Evolutionary conservation across 2,797 vertebrate species (phyloP).

Genomic region (Chrosomus eos): DNA sequence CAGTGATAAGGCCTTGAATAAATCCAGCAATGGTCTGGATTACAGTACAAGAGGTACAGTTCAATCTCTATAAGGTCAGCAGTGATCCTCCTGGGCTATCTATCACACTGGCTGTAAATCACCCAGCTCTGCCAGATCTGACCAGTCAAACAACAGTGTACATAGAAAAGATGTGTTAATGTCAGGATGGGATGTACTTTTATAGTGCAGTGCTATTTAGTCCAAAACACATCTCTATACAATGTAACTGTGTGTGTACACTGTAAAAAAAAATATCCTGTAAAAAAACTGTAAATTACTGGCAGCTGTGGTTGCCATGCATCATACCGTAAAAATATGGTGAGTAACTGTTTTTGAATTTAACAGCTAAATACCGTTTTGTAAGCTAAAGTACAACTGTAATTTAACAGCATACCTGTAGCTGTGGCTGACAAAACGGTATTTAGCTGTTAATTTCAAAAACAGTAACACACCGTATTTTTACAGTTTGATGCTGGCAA

Average conservation of each 20-base stretch:
- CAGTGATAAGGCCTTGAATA: constrained; percentile 40
- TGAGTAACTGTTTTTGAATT: no score
- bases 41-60: constrained; percentile 9
- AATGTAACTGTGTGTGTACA: neutral
- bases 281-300: no score
- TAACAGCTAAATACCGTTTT: no score
- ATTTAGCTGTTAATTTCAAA: no score
- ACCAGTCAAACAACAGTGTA: neutral
- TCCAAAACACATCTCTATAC: neutral
- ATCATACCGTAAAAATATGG: no score
- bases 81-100: constrained; percentile 28
- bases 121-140: constrained; percentile 18
- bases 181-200: constrained; percentile 1
- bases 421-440: no score
- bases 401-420: no score
- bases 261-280: no score
- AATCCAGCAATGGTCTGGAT: constrained; percentile 39
- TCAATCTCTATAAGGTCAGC: constrained; percentile 27
- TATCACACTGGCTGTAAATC: constrained; percentile 29
- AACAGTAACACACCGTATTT: no score
- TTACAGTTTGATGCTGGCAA: no score
- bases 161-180: constrained; percentile 27
- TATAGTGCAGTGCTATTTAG: neutral
- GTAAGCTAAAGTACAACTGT: no score
- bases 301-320: no score